Evolutionary conservation across 2,888 invertebrate species (phyloP).

Genomic region (Drosophila vallismaia): DNA sequence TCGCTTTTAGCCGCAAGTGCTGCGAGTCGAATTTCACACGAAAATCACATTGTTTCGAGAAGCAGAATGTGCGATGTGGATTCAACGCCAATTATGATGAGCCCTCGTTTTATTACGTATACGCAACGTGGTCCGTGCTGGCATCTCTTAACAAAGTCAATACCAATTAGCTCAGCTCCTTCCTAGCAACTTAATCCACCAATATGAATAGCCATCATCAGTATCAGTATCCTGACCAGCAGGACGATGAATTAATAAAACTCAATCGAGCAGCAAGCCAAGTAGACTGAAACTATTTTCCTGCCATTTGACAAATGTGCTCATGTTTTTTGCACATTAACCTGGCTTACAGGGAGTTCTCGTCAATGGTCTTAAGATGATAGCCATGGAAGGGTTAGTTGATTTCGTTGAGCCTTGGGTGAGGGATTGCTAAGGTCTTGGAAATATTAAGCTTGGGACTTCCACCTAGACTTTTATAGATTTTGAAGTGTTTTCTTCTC

Average conservation of each 20-base stretch:
- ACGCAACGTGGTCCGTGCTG: conserved; percentile 48
- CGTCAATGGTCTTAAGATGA: background rate
- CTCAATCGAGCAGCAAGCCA: conserved; percentile 58
- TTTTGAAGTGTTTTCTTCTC: background rate
- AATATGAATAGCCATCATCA: conserved; percentile 16
- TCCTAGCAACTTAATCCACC: conserved; percentile 9
- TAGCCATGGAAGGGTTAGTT: background rate
- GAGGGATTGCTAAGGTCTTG: background rate
- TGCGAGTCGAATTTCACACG: conserved; percentile 82
- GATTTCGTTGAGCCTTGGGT: background rate
- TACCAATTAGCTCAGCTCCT: conserved; percentile 33
- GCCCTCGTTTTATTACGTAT: conserved; percentile 59
- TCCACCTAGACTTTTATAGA: background rate
- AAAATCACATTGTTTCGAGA: conserved; percentile 80
- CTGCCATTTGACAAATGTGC: conserved; percentile 46
- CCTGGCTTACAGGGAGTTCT: conserved; percentile 38
- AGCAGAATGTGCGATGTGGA: conserved; percentile 5
- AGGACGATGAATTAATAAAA: conserved; percentile 70
- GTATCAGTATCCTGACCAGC: conserved; percentile 8
- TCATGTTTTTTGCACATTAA: conserved; percentile 48
- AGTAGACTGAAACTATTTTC: conserved; percentile 24
- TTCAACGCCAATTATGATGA: conserved; percentile 68
- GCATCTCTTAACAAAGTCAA: conserved; percentile 48
- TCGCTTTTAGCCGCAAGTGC: conserved; percentile 64
- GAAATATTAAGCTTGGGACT: no score